Evolutionary conservation across 2,888 invertebrate genomes (phyloP).

Genomic region (Machimus atricapillus): DNA sequence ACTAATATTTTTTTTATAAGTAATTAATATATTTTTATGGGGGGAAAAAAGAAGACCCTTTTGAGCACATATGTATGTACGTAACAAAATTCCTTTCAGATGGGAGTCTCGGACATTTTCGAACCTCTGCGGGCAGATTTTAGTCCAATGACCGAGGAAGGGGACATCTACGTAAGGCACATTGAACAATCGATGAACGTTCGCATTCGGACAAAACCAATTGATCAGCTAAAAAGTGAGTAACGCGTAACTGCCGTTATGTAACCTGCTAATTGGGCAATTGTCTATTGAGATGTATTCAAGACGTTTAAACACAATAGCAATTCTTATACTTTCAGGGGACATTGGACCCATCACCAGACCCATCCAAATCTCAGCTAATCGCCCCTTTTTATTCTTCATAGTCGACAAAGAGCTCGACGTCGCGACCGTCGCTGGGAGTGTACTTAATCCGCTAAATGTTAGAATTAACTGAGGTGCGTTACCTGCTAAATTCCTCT

Average conservation of each 20-base stretch:
- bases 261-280: not conserved
- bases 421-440: constrained; percentile 81
- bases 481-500: not conserved
- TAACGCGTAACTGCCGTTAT: constrained; percentile 43
- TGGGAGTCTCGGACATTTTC: constrained; percentile 80
- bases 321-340: constrained; percentile 51
- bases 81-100: constrained; percentile 63
- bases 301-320: not conserved
- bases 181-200: constrained; percentile 86
- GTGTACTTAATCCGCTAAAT: constrained; percentile 83
- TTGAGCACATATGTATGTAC: not conserved
- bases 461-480: constrained; percentile 73
- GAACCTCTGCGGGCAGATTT: constrained; percentile 82
- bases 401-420: constrained; percentile 83
- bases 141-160: constrained; percentile 77
- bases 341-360: constrained; percentile 58
- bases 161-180: constrained; percentile 81
- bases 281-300: not conserved
- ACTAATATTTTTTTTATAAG: too few species aligned
- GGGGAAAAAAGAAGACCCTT: not conserved
- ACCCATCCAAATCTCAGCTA: constrained; percentile 77
- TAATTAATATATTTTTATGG: too few species aligned
- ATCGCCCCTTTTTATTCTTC: constrained; percentile 85
- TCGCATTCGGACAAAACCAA: constrained; percentile 76
- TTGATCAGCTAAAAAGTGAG: constrained; percentile 62